Evolutionary conservation across 2,888 invertebrate genomes (phyloP).

Genomic region (Rotaria socialis): DNA sequence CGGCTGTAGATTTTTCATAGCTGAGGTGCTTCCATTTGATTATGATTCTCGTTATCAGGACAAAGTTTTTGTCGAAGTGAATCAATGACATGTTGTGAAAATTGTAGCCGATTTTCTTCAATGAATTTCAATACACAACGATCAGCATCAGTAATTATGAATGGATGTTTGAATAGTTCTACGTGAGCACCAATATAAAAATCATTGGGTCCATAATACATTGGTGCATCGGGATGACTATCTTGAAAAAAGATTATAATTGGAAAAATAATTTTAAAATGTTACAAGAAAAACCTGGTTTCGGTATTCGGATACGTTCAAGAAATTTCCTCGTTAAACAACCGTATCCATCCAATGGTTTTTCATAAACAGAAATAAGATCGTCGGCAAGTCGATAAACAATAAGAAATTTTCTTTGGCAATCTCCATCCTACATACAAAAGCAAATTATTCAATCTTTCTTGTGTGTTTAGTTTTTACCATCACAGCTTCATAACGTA

Average conservation of each 20-base stretch:
- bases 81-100: constrained; percentile 50
- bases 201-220: constrained; percentile 73
- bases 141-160: constrained; percentile 76
- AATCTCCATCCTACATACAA: constrained; percentile 71
- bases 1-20: too few relatives aligned
- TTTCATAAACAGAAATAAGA: constrained; percentile 71
- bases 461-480: constrained; percentile 59
- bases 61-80: constrained; percentile 41
- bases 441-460: not conserved
- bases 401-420: constrained; percentile 71
- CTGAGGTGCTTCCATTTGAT: not conserved
- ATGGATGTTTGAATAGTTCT: constrained; percentile 71
- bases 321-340: constrained; percentile 75
- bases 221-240: constrained; percentile 66
- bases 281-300: constrained; percentile 63
- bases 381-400: constrained; percentile 74
- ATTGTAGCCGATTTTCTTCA: constrained; percentile 57
- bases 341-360: constrained; percentile 72
- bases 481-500: constrained; percentile 73
- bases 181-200: constrained; percentile 74
- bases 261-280: not conserved
- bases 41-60: not conserved
- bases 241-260: not conserved
- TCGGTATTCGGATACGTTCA: constrained; percentile 67
- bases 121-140: constrained; percentile 73